Evolutionary conservation across 2,888 invertebrate genomes (phyloP).

Genomic region (Hofmannophila pseudospretella): DNA sequence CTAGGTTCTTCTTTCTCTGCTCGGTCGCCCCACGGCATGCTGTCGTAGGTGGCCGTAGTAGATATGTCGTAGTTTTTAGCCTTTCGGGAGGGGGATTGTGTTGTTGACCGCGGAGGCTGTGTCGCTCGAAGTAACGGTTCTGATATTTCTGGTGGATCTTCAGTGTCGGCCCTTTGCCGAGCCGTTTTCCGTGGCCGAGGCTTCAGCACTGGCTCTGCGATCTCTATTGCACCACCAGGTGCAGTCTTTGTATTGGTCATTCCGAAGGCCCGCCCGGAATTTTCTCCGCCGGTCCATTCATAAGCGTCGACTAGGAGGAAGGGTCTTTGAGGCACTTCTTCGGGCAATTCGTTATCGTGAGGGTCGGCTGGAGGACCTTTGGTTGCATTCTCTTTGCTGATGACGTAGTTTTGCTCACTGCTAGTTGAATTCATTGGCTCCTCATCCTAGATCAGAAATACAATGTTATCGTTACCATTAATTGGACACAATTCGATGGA

Average conservation of each 20-base stretch:
- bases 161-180: constrained; percentile 68
- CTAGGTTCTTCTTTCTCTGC: constrained; percentile 56
- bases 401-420: constrained; percentile 29
- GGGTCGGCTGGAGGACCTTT: constrained; percentile 43
- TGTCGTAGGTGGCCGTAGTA: constrained; percentile 58
- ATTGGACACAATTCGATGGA: not conserved
- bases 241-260: constrained; percentile 68
- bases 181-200: constrained; percentile 78
- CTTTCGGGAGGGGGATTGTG: constrained; percentile 45
- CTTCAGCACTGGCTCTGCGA: constrained; percentile 85
- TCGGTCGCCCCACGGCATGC: constrained; percentile 42
- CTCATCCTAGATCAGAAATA: constrained; percentile 31
- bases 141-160: constrained; percentile 78
- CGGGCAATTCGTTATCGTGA: constrained; percentile 62
- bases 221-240: constrained; percentile 75
- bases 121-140: constrained; percentile 80
- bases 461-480: not conserved
- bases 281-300: constrained; percentile 73
- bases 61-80: constrained; percentile 68
- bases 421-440: constrained; percentile 35
- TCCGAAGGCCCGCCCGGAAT: constrained; percentile 81
- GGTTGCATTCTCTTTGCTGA: constrained; percentile 37
- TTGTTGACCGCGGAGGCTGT: constrained; percentile 47
- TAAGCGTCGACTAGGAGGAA: constrained; percentile 65
- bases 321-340: constrained; percentile 52